Percentiles rank a stretch among this genome's conserved stretches.
Evolutionary conservation across 2,113 vertebrate species (phyloP).

Genomic region (Dolichotis patagonum): DNA sequence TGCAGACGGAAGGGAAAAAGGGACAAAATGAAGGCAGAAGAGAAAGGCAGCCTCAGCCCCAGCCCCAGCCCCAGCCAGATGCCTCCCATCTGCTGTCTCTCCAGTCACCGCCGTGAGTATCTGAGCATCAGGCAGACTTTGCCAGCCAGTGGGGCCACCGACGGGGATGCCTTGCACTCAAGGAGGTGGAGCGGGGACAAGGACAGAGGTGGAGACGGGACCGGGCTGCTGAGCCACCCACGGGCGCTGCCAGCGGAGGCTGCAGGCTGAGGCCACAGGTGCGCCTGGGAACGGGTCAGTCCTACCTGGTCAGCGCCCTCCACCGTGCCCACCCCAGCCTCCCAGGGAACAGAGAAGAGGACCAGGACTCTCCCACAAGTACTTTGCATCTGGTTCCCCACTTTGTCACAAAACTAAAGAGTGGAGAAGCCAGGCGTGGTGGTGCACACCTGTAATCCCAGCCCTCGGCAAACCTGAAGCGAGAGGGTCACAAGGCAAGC

Average conservation of each 20-base stretch:
- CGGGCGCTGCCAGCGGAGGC: background rate
- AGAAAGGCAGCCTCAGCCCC: rapidly evolving
- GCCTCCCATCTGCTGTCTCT: rapidly evolving
- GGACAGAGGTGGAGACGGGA: background rate
- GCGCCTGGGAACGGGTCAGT: rapidly evolving
- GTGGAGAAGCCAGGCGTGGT: background rate
- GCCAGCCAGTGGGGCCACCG: rapidly evolving
- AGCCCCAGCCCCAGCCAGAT: background rate
- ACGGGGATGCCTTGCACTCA: too few relatives aligned
- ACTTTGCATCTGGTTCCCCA: rapidly evolving
- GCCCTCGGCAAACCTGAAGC: background rate
- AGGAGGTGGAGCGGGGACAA: background rate
- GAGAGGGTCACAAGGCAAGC: background rate
- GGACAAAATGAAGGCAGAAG: too few relatives aligned
- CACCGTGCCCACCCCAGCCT: rapidly evolving
- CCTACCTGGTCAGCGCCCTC: background rate
- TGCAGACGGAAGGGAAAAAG: background rate
- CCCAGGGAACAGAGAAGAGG: rapidly evolving
- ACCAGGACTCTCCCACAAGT: rapidly evolving
- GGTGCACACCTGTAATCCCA: background rate
- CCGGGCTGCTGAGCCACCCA: background rate
- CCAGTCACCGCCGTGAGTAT: rapidly evolving
- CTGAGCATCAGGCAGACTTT: rapidly evolving
- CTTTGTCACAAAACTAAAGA: background rate
- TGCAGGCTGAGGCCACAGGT: background rate